Evolutionary conservation across 2,888 invertebrate species (phyloP).

Genomic region (Lycocerus yunnanus): DNA sequence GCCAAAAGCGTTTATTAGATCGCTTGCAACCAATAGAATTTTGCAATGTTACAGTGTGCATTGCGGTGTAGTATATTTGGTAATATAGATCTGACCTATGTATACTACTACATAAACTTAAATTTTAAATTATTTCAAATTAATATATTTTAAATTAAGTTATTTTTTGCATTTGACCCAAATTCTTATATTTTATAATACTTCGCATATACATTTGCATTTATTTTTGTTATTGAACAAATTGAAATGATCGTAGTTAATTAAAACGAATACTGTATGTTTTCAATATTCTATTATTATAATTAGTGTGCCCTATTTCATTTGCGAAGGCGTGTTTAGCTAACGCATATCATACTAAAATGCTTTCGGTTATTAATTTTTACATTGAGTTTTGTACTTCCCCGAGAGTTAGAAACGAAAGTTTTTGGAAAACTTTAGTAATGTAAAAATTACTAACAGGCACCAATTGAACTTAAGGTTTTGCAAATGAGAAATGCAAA

Average conservation of each 20-base stretch:
- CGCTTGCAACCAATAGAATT: background rate
- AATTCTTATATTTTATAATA: no score
- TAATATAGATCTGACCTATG: background rate
- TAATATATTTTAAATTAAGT: no score
- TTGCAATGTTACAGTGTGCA: background rate
- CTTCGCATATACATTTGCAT: no score
- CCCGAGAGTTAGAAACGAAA: background rate
- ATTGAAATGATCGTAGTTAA: no score
- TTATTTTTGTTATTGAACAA: no score
- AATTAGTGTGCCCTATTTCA: background rate
- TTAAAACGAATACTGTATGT: background rate
- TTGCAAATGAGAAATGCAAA: constrained; percentile 25
- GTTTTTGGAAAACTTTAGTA: background rate
- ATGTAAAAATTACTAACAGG: constrained; percentile 23
- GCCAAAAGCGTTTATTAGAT: background rate
- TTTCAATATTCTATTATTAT: constrained; percentile 6
- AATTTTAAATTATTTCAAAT: no score
- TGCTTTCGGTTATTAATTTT: constrained; percentile 16
- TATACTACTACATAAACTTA: background rate
- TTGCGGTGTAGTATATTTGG: background rate
- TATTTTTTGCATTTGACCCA: no score
- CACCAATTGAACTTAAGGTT: constrained; percentile 18
- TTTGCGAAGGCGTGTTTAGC: constrained; percentile 26
- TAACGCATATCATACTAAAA: constrained; percentile 26
- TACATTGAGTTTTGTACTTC: constrained; percentile 11